Base-by-base conservation (phyloP, 2,888 invertebrate genomes). In the Autographa pulchrina region DNA sequence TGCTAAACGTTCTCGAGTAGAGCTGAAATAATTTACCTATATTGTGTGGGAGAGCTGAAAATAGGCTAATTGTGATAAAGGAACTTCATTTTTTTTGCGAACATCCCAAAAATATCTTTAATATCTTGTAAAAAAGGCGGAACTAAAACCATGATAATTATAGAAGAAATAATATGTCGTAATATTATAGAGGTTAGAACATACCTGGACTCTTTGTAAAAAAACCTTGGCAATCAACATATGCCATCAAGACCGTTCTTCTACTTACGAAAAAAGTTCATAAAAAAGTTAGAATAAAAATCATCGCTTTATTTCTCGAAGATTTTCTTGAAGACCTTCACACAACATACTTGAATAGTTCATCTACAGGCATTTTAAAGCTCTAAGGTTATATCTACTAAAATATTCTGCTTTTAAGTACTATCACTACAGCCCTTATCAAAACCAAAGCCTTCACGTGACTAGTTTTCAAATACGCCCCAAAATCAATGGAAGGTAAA, bases 401-500 rank as follows among this genome's bases (percentile, higher is more conserved):
- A 76, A 43, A 62, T 68, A 76, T 74, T 80, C 65, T 14, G 67
- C 62, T 62, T 48, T 6, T n/a, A 20, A 13, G 41, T 38, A 43
- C 67, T 74, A 74, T 73, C 70, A 63, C 16, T 20, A 64, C 18
- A 59, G 38, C 65, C 68, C 70, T 72, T 77, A 74, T 70, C 73
- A 62, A 66, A n/a, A 65, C 32, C 38, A 70, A 71, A 56, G 60
- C 6, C 48, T 66, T 63, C 74, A 81, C 82, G 80, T 78, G 84
- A 78, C 72, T 67, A 65, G 68, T 59, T 71, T 83, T 68, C 83
- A 73, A 75, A 85, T 65, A 72, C 73, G 75, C 65, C 52, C 32
- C 52, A 67, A 74, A 77, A 82, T 68, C 75, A 77, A 84, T 83
- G 68, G 63, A 78, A 77, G 75, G 80, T 75, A 82, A 85, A 85